These are phyloP conservation scores for Sarcophaga peregrina DNA, from an alignment of 1,140 invertebrate species.

Conservation along the genomic window DNA sequence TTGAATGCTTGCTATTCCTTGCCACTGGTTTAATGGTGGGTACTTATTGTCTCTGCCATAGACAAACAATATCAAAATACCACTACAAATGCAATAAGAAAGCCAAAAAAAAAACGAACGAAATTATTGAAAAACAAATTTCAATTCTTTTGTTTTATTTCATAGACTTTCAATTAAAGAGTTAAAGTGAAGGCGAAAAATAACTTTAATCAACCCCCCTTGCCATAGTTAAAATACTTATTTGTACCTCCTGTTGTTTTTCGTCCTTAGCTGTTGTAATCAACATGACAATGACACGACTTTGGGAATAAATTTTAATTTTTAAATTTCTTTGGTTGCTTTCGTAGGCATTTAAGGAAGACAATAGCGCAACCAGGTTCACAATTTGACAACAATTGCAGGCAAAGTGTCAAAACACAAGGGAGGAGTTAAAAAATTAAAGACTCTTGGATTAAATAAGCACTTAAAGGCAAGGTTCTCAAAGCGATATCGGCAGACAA, in stretches of 20 bases:
- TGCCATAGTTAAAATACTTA: background rate
- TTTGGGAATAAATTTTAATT: too few species aligned
- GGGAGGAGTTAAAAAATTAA: too few species aligned
- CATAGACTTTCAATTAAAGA: slow-evolving; percentile 25
- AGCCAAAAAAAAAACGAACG: too few species aligned
- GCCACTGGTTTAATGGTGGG: slow-evolving; percentile 4
- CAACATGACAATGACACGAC: background rate
- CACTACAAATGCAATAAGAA: background rate
- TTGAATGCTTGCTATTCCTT: too few species aligned
- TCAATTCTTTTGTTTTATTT: slow-evolving; percentile 28
- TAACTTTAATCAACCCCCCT: slow-evolving; percentile 6
- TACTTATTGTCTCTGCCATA: slow-evolving; percentile 21
- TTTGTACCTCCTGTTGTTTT: background rate
- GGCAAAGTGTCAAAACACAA: too few species aligned
- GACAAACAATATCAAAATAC: slow-evolving; percentile 32
- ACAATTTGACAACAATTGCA: too few species aligned
- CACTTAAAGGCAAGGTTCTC: too few species aligned
- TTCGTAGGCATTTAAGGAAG: background rate
- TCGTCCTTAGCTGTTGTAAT: background rate
- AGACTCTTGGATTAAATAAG: too few species aligned
- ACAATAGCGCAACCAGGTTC: background rate
- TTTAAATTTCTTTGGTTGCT: background rate
- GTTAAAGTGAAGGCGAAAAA: background rate
- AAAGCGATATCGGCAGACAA: too few species aligned
- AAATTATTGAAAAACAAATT: too few species aligned